Evolutionary conservation across 2,113 vertebrate species (phyloP).

Genomic region (Tragelaphus strepsiceros): DNA sequence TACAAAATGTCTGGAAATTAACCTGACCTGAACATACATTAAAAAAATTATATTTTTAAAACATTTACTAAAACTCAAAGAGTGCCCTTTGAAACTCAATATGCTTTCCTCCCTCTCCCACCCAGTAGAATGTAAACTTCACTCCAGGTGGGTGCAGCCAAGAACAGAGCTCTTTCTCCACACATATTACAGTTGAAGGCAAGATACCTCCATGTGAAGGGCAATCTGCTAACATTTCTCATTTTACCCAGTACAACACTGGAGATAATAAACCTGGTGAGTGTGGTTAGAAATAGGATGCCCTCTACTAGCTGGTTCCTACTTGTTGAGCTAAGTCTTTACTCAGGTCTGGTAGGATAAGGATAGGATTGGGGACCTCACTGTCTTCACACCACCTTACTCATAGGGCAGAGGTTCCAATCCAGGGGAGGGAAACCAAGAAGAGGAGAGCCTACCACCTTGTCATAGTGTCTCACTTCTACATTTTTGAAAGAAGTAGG

Average conservation of each 20-base stretch:
- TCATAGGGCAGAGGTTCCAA: background rate
- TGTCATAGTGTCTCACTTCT: background rate
- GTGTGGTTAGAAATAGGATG: background rate
- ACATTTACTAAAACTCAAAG: background rate
- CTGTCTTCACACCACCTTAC: background rate
- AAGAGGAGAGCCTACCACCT: background rate
- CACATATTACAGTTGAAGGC: background rate
- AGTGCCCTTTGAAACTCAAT: background rate
- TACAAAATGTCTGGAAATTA: background rate
- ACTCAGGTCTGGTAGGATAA: background rate
- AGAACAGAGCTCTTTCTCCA: background rate
- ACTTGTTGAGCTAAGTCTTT: background rate
- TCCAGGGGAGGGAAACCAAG: background rate
- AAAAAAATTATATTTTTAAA: background rate
- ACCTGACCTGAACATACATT: background rate
- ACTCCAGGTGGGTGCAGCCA: background rate
- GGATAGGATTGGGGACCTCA: accelerated
- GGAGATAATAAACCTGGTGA: background rate
- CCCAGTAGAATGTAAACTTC: background rate
- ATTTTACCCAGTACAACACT: background rate
- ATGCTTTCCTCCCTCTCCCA: background rate
- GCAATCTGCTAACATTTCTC: background rate
- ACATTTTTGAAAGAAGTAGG: background rate
- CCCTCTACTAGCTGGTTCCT: background rate
- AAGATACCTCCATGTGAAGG: background rate